Percentiles rank a stretch among this genome's conserved stretches.
phyloP scores from a whole-genome alignment of 2,797 vertebrate genomes.

The Poecilia wingei region DNA sequence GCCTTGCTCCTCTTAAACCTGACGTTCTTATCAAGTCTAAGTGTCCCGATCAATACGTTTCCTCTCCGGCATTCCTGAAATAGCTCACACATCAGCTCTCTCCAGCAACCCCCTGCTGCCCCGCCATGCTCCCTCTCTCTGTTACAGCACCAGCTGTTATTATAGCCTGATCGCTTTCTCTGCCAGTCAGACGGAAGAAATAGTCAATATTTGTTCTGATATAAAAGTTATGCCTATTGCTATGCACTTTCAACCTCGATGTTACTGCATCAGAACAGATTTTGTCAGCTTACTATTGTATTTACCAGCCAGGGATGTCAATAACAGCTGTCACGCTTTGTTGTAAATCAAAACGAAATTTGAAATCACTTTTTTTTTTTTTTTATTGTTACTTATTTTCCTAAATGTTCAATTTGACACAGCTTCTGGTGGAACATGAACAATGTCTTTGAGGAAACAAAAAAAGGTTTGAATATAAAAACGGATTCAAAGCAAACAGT shows the following conservation, averaged over 20 bases:
- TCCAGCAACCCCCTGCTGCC: conserved; percentile 4
- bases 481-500: not conserved
- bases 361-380: conserved; percentile 23
- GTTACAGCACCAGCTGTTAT: conserved; percentile 68
- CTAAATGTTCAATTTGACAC: conserved; percentile 13
- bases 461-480: not conserved
- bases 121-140: conserved; percentile 17
- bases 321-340: conserved; percentile 31
- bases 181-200: conserved; percentile 57
- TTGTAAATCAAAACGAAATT: conserved; percentile 21
- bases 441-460: not conserved
- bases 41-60: conserved; percentile 81
- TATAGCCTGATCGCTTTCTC: conserved; percentile 58
- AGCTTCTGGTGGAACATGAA: conserved; percentile 18
- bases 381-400: conserved; percentile 14
- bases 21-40: conserved; percentile 82
- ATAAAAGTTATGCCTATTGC: conserved; percentile 57
- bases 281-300: conserved; percentile 33
- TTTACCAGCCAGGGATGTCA: conserved; percentile 31
- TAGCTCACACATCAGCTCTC: conserved; percentile 61
- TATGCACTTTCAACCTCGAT: conserved; percentile 49
- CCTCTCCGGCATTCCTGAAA: conserved; percentile 77
- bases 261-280: conserved; percentile 28
- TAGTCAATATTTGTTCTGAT: conserved; percentile 67
- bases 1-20: conserved; percentile 84